Evolutionary conservation across 2,113 vertebrate species (phyloP), one percentile per base, ranked within the genome.

Genomic region (Pollimyrus isidori): DNA sequence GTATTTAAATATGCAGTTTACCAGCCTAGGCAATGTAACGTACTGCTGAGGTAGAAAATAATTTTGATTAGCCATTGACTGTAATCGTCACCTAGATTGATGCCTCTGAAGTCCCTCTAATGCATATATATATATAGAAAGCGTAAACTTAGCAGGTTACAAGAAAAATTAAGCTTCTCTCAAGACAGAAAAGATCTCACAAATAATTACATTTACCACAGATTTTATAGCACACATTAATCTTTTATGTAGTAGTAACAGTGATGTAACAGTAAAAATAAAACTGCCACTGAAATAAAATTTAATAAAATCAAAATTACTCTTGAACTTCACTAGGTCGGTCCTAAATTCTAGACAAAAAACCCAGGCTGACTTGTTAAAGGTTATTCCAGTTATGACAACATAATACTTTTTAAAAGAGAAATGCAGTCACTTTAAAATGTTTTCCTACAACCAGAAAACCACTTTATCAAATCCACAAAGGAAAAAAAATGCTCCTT

Each of bases 381-480:
- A 80, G 73, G 73, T 80, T 42, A 42, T 80, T 80, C 73, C 30
- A 42, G 11, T 80, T 80, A 80, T 42, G 73, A 17, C 73, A 80
- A 13, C 35, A 7, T 80, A 42, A 80, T 80, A 80, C 73, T 76
- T 76, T 35, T 39, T 19, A 39, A 62, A 62, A 62, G 15, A 76
- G 30, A 30, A 76, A 76, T 39, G 30, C 69, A 76, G 56, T 48
- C 56, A 42, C 15, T 80, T 80, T 7, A 80, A 80, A 19, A 35
- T 42, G 30, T 80, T 80, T 80, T 80, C 73, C 35, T 30, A 17
- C 69, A 73, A 88, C 13, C 45, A 48, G 58, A 26, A 88, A 69
- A 73, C 45, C 87, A 35, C 42, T 88, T 69, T 58, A 46, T 88
- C 53, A 58, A 35, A 30, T 88, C 58, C 62, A 62, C 56, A 88